Evolutionary conservation across 2,797 vertebrate species (phyloP), one percentile per base, ranked within the genome.

Genomic region (Phalloptychus januarius): DNA sequence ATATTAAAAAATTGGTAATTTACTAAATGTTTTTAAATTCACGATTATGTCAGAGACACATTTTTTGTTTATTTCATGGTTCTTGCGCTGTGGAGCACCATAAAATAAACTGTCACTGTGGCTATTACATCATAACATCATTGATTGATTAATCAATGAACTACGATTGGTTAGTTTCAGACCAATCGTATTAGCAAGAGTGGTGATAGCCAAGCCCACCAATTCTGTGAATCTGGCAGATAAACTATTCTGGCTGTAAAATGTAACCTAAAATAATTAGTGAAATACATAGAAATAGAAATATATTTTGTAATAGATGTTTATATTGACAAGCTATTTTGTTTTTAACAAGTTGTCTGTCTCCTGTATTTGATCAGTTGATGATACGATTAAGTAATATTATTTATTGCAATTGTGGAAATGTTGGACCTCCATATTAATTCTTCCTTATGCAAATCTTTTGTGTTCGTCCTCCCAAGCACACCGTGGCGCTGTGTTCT

Each of bases 381-480:
- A 25, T 33, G 61, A 38, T 18, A 65, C 61, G 2, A 1, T 65
- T 65, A 36, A 65, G 33, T 65, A 33, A 33, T 33, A 58, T 54
- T 25, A 63, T 63, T 18, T 63, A 20, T 33, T 38, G 15, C 7
- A 50, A 48, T 12, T 40, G 20, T 23, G 36, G 4, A 67, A 20
- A 67, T 12, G 38, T 38, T 67, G 18, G 20, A 40, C 1, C 36
- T 25, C 65, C 33, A 25, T 69, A 15, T 58, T 31, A 31, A n/a
- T 16, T 70, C 25, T 44, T 70, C 40, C 25, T 44, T 2, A 7
- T 45, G 40, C 5, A 45, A 28, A 28, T 23, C 38, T 15, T 69
- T 69, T n/a, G 20, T 20, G 8, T 3, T 65, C 0, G 1, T 69
- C 85, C 87, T 92, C 92, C 93, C 1, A 7, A 15, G 3, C 92